Base-by-base conservation (phyloP, 1,140 invertebrate genomes). In the Meloidogyne floridensis region DNA sequence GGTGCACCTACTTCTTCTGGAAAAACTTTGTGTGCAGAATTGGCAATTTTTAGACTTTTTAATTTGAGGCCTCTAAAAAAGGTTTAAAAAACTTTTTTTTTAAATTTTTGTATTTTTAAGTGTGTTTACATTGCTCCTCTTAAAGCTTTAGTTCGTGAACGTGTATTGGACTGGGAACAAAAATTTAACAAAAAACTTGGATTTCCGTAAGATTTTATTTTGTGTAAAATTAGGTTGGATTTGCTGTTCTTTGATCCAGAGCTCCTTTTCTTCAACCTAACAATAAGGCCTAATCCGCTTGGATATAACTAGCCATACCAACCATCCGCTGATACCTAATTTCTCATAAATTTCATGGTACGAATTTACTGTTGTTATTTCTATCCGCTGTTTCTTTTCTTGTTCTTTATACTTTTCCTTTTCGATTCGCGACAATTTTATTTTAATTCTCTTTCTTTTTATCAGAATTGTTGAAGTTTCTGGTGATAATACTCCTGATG, bases 1-100 rank as follows among this genome's bases (percentile, higher is more conserved):
- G 97, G 98, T 3, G 97, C 98, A 1, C 98, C 98, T 0, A 99
- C 98, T 5, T 97, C 97, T 6, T 98, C 96, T 0, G 98, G 98
- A 72, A 99, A 99, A 92, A 99, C 98, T 0, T 95, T 98, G 77
- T 95, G 95, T 10, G 97, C 98, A 0, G 98, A 99, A 92, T 93
- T 99, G 77, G 96, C 96, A 11, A 98, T 99, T 91, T 97, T 98
- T 87, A 92, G 96, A 83, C 93, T 97, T 0, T 96, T 99, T 86
- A 94, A 94, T 85, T 92, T 94, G 76, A 93, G 94, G 89, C 95
- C 96, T 93, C 6, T 92, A 93, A 84, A 98, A 82, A 89, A 98
- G 92, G 94, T 95, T 82, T 43, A 72, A 65, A 77, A 77, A 75
- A 7, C 0, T 18, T 82, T 9, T 11, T 47, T 77, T 84, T 42